Evolutionary conservation across 2,888 invertebrate genomes (phyloP).

Genomic region (Campoletis raptor): DNA sequence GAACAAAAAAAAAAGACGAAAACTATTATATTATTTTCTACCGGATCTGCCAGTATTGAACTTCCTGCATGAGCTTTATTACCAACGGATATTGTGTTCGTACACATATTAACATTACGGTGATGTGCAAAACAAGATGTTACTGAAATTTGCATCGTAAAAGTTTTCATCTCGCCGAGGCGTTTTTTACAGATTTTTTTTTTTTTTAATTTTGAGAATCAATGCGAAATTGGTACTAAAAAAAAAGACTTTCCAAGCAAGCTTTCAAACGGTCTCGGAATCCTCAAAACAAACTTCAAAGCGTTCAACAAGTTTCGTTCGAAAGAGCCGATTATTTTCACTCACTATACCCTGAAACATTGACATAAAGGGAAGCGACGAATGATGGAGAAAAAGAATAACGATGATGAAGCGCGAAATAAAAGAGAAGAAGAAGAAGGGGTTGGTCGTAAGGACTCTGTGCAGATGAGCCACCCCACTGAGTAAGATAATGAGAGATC

Average conservation of each 20-base stretch:
- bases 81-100: neutral
- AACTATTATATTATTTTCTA: conserved; percentile 54
- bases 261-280: neutral
- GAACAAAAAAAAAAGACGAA: conserved; percentile 37
- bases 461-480: conserved; percentile 42
- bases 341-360: too few relatives aligned
- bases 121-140: too few relatives aligned
- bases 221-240: neutral
- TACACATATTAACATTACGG: neutral
- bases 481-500: conserved; percentile 42
- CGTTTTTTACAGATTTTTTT: too few relatives aligned
- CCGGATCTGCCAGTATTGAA: conserved; percentile 52
- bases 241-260: neutral
- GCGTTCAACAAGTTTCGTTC: neutral
- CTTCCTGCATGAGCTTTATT: conserved; percentile 37
- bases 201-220: neutral
- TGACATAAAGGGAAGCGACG: neutral
- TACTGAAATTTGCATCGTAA: neutral
- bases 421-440: conserved; percentile 4
- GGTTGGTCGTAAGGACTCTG: conserved; percentile 50
- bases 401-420: conserved; percentile 44
- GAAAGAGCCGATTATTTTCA: neutral
- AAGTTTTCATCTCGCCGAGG: too few relatives aligned
- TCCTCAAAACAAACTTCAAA: neutral
- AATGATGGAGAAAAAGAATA: conserved; percentile 2